phyloP scores from a whole-genome alignment of 2,797 vertebrate genomes.

The Pipistrellus pygmaeus region DNA sequence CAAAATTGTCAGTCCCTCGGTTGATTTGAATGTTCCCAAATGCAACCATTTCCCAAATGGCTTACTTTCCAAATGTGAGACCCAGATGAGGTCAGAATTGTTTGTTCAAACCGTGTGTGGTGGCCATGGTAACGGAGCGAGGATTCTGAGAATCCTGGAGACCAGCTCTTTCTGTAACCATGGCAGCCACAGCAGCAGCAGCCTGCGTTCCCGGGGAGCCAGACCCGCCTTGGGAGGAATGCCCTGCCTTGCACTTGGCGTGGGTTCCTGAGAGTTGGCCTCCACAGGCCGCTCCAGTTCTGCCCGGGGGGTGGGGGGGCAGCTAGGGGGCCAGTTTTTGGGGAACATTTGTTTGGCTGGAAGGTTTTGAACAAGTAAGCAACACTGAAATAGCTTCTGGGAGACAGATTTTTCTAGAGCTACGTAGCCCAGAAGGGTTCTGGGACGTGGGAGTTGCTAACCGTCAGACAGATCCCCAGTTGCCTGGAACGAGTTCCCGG shows the following conservation, averaged over 20 bases:
- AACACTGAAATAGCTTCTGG: constrained; percentile 62
- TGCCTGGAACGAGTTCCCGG: constrained; percentile 35
- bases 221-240: constrained; percentile 45
- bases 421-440: constrained; percentile 59
- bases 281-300: constrained; percentile 45
- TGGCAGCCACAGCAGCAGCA: constrained; percentile 3
- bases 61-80: constrained; percentile 68
- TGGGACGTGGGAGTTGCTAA: constrained; percentile 63
- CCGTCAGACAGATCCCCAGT: constrained; percentile 49
- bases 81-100: constrained; percentile 66
- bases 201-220: constrained; percentile 58
- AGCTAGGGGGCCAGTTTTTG: constrained; percentile 61
- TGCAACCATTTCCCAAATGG: constrained; percentile 51
- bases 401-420: constrained; percentile 71
- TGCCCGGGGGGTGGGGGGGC: background rate
- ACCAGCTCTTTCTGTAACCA: constrained; percentile 58
- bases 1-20: background rate
- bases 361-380: constrained; percentile 74
- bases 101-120: constrained; percentile 66
- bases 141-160: constrained; percentile 2
- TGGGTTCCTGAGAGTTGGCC: background rate
- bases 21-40: constrained; percentile 65
- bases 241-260: constrained; percentile 58
- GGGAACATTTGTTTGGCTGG: constrained; percentile 66
- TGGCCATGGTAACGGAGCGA: constrained; percentile 70